Percentiles rank a stretch among this genome's conserved stretches.
These are phyloP conservation scores for Felis chaus DNA, from an alignment of 2,113 vertebrate species.

Conservation along the genomic window DNA sequence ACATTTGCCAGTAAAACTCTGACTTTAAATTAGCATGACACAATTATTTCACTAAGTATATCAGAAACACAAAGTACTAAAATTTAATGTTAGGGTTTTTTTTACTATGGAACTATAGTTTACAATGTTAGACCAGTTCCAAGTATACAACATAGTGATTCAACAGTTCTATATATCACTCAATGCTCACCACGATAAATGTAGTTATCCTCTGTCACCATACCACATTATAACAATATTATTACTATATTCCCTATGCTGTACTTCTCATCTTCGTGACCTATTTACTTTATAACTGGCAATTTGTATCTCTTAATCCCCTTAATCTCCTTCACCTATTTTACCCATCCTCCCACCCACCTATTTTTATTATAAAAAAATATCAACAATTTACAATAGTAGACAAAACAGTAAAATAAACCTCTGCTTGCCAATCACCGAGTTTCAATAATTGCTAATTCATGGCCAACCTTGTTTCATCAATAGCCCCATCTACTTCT, in stretches of 20 bases:
- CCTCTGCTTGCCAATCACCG: background rate
- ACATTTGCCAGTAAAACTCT: background rate
- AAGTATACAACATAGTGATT: background rate
- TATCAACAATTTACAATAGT: background rate
- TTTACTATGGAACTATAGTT: background rate
- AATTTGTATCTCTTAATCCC: background rate
- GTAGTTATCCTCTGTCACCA: background rate
- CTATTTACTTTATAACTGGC: background rate
- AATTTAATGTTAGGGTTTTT: background rate
- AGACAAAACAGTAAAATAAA: slow-evolving; percentile 33
- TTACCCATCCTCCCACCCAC: background rate
- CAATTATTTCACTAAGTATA: slow-evolving; percentile 45
- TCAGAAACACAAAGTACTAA: background rate
- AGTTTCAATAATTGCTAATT: background rate
- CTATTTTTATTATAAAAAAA: background rate
- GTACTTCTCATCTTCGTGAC: background rate
- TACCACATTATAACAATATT: background rate
- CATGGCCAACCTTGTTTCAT: background rate
- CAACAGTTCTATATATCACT: background rate
- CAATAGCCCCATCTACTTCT: background rate
- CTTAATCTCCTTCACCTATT: background rate
- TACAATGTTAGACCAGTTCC: background rate
- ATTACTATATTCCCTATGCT: background rate
- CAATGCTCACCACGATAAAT: background rate
- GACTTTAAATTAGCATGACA: background rate